phyloP scores from a whole-genome alignment of 2,888 invertebrate species.

The Andrena minutula region DNA sequence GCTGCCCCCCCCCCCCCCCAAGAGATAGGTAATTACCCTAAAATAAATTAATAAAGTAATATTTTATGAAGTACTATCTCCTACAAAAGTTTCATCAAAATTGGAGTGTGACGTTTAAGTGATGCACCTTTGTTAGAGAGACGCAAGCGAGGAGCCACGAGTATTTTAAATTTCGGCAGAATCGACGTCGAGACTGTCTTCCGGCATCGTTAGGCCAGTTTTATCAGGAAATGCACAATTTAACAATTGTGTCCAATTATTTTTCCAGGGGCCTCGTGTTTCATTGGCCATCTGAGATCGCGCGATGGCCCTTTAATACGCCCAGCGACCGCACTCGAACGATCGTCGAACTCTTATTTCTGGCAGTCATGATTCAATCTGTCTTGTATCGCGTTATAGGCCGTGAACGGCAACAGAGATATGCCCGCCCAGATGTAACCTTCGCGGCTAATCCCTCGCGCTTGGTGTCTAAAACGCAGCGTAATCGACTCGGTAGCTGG shows the following conservation, averaged over 20 bases:
- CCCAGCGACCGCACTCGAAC: slow-evolving; percentile 46
- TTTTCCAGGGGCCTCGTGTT: slow-evolving; percentile 77
- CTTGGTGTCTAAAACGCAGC: slow-evolving; percentile 8
- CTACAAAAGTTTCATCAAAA: too few species aligned
- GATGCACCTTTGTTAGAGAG: not conserved
- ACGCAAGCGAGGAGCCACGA: too few species aligned
- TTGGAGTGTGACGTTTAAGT: too few species aligned
- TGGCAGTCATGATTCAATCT: slow-evolving; percentile 31
- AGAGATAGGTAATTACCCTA: too few species aligned
- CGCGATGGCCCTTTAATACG: slow-evolving; percentile 47
- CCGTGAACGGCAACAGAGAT: not conserved
- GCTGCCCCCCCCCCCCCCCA: too few species aligned
- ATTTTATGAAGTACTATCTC: too few species aligned
- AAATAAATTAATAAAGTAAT: too few species aligned
- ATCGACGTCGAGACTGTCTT: slow-evolving; percentile 61
- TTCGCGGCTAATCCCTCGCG: slow-evolving; percentile 20
- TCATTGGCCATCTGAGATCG: slow-evolving; percentile 73
- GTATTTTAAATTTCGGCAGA: slow-evolving; percentile 65
- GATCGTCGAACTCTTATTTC: slow-evolving; percentile 67
- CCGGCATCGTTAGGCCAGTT: slow-evolving; percentile 68
- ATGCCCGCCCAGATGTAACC: slow-evolving; percentile 8
- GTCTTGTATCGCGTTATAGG: slow-evolving; percentile 11
- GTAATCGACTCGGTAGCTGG: not conserved
- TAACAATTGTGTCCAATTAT: slow-evolving; percentile 82
- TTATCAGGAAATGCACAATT: slow-evolving; percentile 82